Conservation (phyloP, 1,140 invertebrate genomes). For the Scaptomyza graminum region DNA sequence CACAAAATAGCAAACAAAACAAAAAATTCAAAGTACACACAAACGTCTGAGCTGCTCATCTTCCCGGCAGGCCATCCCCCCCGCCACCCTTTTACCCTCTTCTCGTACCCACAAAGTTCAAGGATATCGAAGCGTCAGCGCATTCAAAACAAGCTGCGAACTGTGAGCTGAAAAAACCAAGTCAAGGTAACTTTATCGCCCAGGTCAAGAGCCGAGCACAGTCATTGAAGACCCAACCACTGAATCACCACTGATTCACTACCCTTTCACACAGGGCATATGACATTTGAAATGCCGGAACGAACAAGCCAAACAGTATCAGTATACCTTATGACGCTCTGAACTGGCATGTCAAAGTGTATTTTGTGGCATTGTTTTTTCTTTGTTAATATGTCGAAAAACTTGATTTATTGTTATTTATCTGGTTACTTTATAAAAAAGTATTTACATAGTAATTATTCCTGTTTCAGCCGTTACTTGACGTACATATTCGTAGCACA, state of each 20-base stretch:
- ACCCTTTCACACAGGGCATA: background rate
- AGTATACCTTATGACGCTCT: constrained; percentile 22
- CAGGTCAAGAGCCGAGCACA: constrained; percentile 51
- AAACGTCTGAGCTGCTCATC: constrained; percentile 45
- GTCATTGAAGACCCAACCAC: too few species aligned
- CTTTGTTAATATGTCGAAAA: too few species aligned
- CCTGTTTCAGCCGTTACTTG: background rate
- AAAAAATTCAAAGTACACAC: background rate
- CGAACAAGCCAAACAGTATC: constrained; percentile 12
- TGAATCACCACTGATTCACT: too few species aligned
- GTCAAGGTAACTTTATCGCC: constrained; percentile 55
- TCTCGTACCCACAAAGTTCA: constrained; percentile 46
- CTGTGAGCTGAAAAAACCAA: constrained; percentile 31
- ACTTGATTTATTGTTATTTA: too few species aligned
- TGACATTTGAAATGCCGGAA: constrained; percentile 8
- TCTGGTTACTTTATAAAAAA: too few species aligned
- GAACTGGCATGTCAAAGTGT: background rate
- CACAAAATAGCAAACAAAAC: constrained; percentile 24
- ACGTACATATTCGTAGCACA: background rate
- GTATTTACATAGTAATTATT: too few species aligned
- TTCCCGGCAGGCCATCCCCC: background rate
- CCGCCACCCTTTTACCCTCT: background rate
- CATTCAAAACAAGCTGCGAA: constrained; percentile 36
- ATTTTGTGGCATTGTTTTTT: too few species aligned
- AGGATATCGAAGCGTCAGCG: constrained; percentile 59